Base-by-base conservation (phyloP, 2,113 vertebrate species). In the Cebus imitator region DNA sequence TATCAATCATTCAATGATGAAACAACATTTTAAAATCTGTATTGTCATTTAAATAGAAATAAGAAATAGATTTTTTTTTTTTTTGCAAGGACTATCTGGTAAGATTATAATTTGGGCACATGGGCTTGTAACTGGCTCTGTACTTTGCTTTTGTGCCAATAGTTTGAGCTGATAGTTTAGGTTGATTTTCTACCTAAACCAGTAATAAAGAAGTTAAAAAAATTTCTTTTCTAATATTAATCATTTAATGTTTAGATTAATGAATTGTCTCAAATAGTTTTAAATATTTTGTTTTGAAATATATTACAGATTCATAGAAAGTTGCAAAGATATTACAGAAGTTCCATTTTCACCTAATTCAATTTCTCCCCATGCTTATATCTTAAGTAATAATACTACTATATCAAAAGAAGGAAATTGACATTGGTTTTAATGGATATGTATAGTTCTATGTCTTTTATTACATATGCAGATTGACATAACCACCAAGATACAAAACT, bases 41-140 rank as follows among this genome's bases (percentile, higher is more conserved):
- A n/a, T 20, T 95, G 20, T 48, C 9, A 81, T 68, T 94, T 75
- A 96, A 94, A 68, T 50, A 89, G 14, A 35, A 80, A 88, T 79
- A 55, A 45, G 3, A 95, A 70, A 23, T 16, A 11, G 13, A 30
- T 73, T 40, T 75, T 27, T 73, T 73, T 72, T 37, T 73, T 73
- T n/a, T 90, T 48, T 52, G 20, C 6, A 37, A 87, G 78, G 9
- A 52, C 30, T 83, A 11, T 35, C 32, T 79, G 3, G 7, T 79
- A 68, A 94, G 1, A 37, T 78, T 72, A 79, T 82, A 50, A 78
- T 52, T 27, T 83, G 45, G 64, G 37, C 27, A 45, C 3, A 25
- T 35, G 6, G 14, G 18, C 30, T 84, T 92, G 14, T 40, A 50
- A 35, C 35, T 43, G 64, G n/a, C 5, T 32, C 4, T 66, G 16